Conservation (phyloP, 2,797 vertebrate species). For the Heterohyrax brucei region DNA sequence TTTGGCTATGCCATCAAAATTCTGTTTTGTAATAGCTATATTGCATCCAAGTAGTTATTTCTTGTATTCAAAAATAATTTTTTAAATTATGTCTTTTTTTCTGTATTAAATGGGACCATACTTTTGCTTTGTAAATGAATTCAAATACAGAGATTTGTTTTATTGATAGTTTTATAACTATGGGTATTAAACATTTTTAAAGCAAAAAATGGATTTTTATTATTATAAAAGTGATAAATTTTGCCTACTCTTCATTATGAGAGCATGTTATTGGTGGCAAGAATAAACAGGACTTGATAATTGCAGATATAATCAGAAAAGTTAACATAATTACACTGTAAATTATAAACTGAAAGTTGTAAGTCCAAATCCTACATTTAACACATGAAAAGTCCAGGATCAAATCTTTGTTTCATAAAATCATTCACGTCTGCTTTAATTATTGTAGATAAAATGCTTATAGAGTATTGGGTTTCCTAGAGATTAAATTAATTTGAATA, state of each 20-base stretch:
- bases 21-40: slow-evolving; percentile 71
- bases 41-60: slow-evolving; percentile 59
- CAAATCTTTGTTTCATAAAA: slow-evolving; percentile 30
- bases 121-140: slow-evolving; percentile 69
- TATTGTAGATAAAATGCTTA: slow-evolving; percentile 55
- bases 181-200: slow-evolving; percentile 44
- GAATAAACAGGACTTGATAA: background rate
- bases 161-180: slow-evolving; percentile 52
- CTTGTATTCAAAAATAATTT: slow-evolving; percentile 64
- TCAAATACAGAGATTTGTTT: slow-evolving; percentile 62
- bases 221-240: slow-evolving; percentile 56
- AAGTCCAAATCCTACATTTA: slow-evolving; percentile 36
- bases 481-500: slow-evolving; percentile 49
- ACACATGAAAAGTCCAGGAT: slow-evolving; percentile 16
- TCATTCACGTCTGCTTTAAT: slow-evolving; percentile 45
- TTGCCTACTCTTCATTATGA: slow-evolving; percentile 16
- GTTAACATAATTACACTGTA: slow-evolving; percentile 59
- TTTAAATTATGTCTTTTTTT: background rate
- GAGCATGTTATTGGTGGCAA: slow-evolving; percentile 20
- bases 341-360: slow-evolving; percentile 35
- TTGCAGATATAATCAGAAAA: slow-evolving; percentile 31
- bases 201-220: slow-evolving; percentile 53
- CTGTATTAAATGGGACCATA: slow-evolving; percentile 59
- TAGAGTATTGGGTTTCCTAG: slow-evolving; percentile 12
- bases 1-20: slow-evolving; percentile 76